Evolutionary conservation across 2,113 vertebrate genomes (phyloP).

Genomic region (Ascaphus truei): DNA sequence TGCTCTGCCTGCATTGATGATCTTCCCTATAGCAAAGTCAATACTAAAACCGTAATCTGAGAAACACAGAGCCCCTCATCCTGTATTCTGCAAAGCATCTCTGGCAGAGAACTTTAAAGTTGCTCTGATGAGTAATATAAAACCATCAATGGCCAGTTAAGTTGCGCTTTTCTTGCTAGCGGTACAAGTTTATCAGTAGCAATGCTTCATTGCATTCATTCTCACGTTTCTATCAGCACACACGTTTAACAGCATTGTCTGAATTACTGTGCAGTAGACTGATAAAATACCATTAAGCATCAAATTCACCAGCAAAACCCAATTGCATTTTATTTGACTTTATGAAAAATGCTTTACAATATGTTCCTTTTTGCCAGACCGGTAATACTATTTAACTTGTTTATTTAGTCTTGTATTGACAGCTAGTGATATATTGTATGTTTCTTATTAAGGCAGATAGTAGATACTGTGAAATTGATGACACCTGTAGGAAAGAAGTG

Average conservation of each 20-base stretch:
- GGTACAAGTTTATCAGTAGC: conserved; percentile 12
- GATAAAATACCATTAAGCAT: conserved; percentile 6
- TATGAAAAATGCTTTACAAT: conserved; percentile 11
- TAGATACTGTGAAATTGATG: too few relatives aligned
- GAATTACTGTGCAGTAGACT: conserved; percentile 14
- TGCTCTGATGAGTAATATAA: conserved; percentile 11
- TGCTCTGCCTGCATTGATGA: conserved; percentile 8
- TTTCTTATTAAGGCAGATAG: neutral
- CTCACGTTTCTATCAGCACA: neutral
- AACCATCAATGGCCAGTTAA: conserved; percentile 21
- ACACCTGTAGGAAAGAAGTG: too few relatives aligned
- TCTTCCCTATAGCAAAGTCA: conserved; percentile 25
- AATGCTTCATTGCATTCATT: conserved; percentile 27
- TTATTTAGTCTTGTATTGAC: conserved; percentile 7
- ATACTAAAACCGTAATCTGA: conserved; percentile 8
- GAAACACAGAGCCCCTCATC: neutral
- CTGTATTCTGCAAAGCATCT: conserved; percentile 18
- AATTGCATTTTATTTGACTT: conserved; percentile 7
- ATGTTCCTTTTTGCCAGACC: conserved; percentile 2
- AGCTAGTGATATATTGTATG: neutral
- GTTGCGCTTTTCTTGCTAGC: neutral
- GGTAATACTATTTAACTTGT: conserved; percentile 5
- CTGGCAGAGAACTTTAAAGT: conserved; percentile 24
- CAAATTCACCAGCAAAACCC: neutral
- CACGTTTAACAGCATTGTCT: neutral